phyloP scores from a whole-genome alignment of 2,797 vertebrate species.

The Pseudomugil gertrudae region DNA sequence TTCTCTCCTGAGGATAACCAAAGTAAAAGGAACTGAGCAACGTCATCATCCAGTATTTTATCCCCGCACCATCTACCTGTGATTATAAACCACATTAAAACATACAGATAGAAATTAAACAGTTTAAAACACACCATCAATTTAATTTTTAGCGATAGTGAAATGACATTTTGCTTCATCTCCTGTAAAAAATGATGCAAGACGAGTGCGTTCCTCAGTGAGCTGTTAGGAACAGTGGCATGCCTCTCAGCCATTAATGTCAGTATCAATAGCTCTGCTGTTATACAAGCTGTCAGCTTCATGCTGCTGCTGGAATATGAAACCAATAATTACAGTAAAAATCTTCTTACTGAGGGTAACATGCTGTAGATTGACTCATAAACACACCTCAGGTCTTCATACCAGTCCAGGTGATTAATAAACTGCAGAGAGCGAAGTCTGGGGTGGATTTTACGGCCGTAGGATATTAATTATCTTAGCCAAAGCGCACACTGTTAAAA shows the following conservation, averaged over 20 bases:
- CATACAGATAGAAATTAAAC: too few species aligned
- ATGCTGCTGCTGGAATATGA: constrained; percentile 68
- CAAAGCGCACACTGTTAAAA: background rate
- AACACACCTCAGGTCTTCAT: constrained; percentile 13
- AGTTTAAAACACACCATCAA: too few species aligned
- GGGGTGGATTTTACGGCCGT: background rate
- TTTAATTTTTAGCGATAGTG: too few species aligned
- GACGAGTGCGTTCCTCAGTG: too few species aligned
- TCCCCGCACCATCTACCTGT: too few species aligned
- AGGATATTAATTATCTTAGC: background rate
- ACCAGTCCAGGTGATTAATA: constrained; percentile 11
- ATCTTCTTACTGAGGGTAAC: constrained; percentile 52
- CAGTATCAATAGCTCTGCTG: constrained; percentile 46
- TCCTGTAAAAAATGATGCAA: too few species aligned
- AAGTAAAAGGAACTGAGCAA: too few species aligned
- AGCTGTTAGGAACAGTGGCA: constrained; percentile 14
- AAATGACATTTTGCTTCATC: too few species aligned
- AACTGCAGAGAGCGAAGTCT: background rate
- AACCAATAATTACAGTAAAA: constrained; percentile 68
- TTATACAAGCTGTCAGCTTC: constrained; percentile 57
- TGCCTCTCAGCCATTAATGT: constrained; percentile 44
- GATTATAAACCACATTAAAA: too few species aligned
- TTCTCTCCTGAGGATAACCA: too few species aligned
- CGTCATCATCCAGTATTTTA: too few species aligned
- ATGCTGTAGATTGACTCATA: constrained; percentile 65